Evolutionary conservation across 2,888 invertebrate species (phyloP), one percentile per base, ranked within the genome.

Genomic region (Byasa hedistus): DNA sequence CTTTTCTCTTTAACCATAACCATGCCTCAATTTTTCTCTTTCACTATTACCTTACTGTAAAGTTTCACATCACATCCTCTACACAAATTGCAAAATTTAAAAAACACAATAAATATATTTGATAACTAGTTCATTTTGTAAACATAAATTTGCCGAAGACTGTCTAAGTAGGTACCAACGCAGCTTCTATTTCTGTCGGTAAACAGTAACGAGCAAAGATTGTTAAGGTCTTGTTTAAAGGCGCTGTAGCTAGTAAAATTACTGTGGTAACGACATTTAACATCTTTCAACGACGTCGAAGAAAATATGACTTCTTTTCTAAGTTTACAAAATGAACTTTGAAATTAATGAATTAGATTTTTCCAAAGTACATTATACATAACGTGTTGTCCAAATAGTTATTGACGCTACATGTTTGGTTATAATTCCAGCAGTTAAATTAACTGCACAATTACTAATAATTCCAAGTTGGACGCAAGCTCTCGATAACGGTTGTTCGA

Each of bases 341-440:
- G 27, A 32, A 32, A 32, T 10, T 1, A 32, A 32, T 32, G 10
- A 32, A 10, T 32, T 10, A 32, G 1, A 10, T 32, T 8, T 32
- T 7, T 32, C 10, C 32, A 32, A 10, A 10, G 32, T 32, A 32
- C 32, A 44, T 44, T 15, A 44, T 44, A 44, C 44, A 44, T 15
- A 44, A 21, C 61, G 62, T 51, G 57, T 62, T 66, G 58, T 19
- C 21, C 66, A 55, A 62, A 54, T 66, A 10, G 48, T 23, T 56
- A 51, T 27, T 32, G 22, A n/a, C 12, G 19, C 2, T 52, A 52
- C n/a, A 52, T 17, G 3, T 44, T 59, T 52, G 19, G 27, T 52
- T 27, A 44, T 44, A n/a, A 12, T 63, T 55, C 19, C 0, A 1
- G 12, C 32, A n/a, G 27, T 48, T 22, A 64, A 21, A 32, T 17